Evolutionary conservation across 2,113 vertebrate species (phyloP).

Genomic region (Actenoides hombroni): DNA sequence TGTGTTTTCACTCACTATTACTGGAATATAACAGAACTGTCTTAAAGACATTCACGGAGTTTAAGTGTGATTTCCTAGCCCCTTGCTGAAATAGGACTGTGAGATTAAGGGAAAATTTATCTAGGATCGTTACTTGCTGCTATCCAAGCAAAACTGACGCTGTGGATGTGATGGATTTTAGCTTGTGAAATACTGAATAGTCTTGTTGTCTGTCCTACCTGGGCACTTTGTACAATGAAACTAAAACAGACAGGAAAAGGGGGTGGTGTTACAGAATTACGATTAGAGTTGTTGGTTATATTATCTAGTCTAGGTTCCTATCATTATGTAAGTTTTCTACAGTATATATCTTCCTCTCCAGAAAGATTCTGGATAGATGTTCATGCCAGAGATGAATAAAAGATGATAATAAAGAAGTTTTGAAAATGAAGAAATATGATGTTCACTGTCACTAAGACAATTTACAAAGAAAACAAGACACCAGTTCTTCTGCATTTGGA

Average conservation of each 20-base stretch:
- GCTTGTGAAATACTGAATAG: background rate
- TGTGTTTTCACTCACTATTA: background rate
- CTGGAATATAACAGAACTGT: background rate
- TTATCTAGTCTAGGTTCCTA: background rate
- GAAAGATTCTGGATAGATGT: background rate
- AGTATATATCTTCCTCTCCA: background rate
- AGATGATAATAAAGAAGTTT: background rate
- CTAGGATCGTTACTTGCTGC: background rate
- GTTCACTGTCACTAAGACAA: background rate
- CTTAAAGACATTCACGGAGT: background rate
- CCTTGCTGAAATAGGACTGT: background rate
- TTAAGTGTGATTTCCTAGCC: background rate
- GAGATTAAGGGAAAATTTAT: background rate
- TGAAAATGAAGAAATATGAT: background rate
- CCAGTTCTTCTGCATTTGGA: background rate
- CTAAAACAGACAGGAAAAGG: background rate
- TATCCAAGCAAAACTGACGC: slow-evolving; percentile 14
- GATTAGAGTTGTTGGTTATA: background rate
- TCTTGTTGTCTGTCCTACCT: background rate
- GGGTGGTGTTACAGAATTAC: background rate
- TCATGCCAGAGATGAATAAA: slow-evolving; percentile 1
- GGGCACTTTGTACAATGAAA: background rate
- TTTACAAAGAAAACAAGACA: background rate
- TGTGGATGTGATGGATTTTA: background rate
- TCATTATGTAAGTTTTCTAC: background rate